Evolutionary conservation across 2,797 vertebrate genomes (phyloP).

Genomic region (Sebastes reedi): DNA sequence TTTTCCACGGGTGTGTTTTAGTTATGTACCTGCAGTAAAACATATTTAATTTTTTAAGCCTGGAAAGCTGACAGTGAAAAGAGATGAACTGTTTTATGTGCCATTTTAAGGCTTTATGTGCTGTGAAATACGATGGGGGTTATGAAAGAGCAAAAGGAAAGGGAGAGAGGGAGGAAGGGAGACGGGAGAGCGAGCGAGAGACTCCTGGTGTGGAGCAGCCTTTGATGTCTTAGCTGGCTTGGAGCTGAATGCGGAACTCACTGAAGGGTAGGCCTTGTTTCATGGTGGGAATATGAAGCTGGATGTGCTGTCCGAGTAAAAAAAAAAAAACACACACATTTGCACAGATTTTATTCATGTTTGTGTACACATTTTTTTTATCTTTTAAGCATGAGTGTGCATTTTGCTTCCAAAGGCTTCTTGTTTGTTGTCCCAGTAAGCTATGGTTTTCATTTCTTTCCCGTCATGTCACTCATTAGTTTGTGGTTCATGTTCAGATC

Average conservation of each 20-base stretch:
- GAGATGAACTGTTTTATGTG: slow-evolving; percentile 89
- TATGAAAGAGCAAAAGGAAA: slow-evolving; percentile 75
- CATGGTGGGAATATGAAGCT: slow-evolving; percentile 61
- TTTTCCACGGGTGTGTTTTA: slow-evolving; percentile 75
- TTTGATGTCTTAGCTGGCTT: slow-evolving; percentile 75
- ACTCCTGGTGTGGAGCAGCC: slow-evolving; percentile 63
- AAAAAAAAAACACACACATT: neutral
- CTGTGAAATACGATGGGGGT: slow-evolving; percentile 83
- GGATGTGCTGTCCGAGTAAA: slow-evolving; percentile 27
- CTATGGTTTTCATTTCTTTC: slow-evolving; percentile 6
- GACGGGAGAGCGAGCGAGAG: slow-evolving; percentile 46
- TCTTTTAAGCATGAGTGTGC: slow-evolving; percentile 28
- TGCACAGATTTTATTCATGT: slow-evolving; percentile 4
- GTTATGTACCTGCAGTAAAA: slow-evolving; percentile 84
- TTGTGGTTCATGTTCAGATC: slow-evolving; percentile 50
- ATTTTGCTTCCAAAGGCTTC: slow-evolving; percentile 13
- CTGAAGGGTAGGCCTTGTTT: slow-evolving; percentile 68
- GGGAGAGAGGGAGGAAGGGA: slow-evolving; percentile 42
- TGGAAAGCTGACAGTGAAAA: slow-evolving; percentile 83
- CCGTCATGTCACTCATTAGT: slow-evolving; percentile 53
- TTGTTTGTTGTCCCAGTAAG: slow-evolving; percentile 8
- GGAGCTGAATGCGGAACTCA: slow-evolving; percentile 64
- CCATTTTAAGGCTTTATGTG: slow-evolving; percentile 87
- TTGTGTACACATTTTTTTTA: slow-evolving; percentile 21
- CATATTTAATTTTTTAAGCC: slow-evolving; percentile 85